Evolutionary conservation across 2,113 vertebrate genomes (phyloP), one percentile per base, ranked within the genome.

Genomic region (Corythaixoides concolor): DNA sequence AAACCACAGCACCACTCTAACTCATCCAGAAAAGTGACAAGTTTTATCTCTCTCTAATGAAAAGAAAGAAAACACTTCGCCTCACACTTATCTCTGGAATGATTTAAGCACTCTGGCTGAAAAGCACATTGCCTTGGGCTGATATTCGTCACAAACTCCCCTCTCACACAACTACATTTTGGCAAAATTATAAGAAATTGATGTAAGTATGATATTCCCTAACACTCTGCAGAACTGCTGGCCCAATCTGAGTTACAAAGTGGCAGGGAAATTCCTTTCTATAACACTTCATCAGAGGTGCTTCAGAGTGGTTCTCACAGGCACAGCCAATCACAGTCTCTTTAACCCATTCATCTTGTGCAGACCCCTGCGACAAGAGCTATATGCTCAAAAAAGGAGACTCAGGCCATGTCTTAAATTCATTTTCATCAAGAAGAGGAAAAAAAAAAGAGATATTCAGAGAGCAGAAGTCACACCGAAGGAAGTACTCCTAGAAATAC

Each of bases 11-110:
- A 0, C 39, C 2, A 2, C 28, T 58, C 50, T 1, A 8, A 28
- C 18, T 17, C 7, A 35, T 1, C 52, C 11, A 14, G 2, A 30
- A 1, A 26, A 43, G 43, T 0, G 4, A 49, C 9, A 17, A 15
- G 32, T 22, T 66, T 2, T 4, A n/a, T 55, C n/a, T 56, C 37
- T 69, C 37, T 35, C 28, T 23, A 23, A 39, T 3, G 70, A 30
- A 53, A 59, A 72, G 45, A 20, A 72, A 49, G 45, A 70, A 68
- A 64, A 23, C 28, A 6, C 27, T 47, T 26, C 35, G 50, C 56
- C 63, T 67, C 52, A 28, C 32, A 14, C 43, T n/a, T 24, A 12
- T 21, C 58, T 53, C 45, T 15, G 32, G 43, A 55, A 72, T 5
- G 30, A 82, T 28, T 41, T 27, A 32, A 52, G 7, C 24, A 5